Percentiles rank a stretch among this genome's conserved stretches.
These are phyloP conservation scores for Oncorhynchus nerka DNA, from an alignment of 2,113 vertebrate genomes.

Conservation along the genomic window DNA sequence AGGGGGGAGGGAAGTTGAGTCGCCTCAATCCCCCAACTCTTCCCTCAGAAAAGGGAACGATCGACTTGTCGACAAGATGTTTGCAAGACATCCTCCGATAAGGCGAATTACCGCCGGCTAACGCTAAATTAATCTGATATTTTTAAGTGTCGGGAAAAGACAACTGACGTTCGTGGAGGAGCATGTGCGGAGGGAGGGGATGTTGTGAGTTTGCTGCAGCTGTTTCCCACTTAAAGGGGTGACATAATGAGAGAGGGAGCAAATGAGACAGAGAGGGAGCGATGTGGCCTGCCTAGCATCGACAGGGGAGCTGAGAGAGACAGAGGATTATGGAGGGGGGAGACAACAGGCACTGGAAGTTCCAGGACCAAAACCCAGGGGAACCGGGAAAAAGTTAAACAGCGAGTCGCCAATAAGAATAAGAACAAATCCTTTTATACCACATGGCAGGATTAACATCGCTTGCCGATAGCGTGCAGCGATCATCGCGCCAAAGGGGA, in stretches of 20 bases:
- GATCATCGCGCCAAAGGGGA: conserved; percentile 45
- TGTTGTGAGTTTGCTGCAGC: conserved; percentile 33
- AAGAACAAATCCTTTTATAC: conserved; percentile 69
- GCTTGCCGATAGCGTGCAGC: conserved; percentile 38
- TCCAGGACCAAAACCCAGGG: conserved; percentile 55
- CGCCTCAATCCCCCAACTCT: conserved; percentile 38
- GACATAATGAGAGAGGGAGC: not conserved
- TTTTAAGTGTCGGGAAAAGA: conserved; percentile 41
- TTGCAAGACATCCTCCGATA: conserved; percentile 56
- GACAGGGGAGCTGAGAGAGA: conserved; percentile 18
- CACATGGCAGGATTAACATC: conserved; percentile 60
- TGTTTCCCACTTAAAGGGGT: conserved; percentile 33
- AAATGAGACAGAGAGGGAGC: not conserved
- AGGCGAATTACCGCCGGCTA: conserved; percentile 48
- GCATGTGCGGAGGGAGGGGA: not conserved
- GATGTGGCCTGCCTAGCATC: conserved; percentile 11
- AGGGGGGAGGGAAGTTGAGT: conserved; percentile 45
- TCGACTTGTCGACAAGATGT: conserved; percentile 45
- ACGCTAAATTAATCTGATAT: conserved; percentile 52
- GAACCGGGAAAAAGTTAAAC: conserved; percentile 69
- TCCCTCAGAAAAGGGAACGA: conserved; percentile 20
- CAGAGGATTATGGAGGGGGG: conserved; percentile 13
- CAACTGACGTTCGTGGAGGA: conserved; percentile 16
- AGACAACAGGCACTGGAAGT: conserved; percentile 52
- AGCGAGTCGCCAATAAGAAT: conserved; percentile 60